Evolutionary conservation across 2,113 vertebrate genomes (phyloP), one percentile per base, ranked within the genome.

Genomic region (Tachycineta bicolor): DNA sequence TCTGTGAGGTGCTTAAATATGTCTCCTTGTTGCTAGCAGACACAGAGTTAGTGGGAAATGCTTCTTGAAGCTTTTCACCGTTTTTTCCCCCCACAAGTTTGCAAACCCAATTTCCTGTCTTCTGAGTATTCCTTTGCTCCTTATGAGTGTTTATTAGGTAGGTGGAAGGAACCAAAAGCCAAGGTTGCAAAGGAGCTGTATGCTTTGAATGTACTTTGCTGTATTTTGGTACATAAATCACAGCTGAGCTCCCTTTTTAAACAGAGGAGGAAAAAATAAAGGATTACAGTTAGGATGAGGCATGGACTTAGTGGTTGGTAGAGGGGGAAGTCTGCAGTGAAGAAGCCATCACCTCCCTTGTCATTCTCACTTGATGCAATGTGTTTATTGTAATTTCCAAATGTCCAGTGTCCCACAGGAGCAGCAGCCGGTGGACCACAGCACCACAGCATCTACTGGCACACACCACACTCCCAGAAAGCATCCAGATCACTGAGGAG

Each of bases 1-100:
- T 93, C 83, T 47, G n/a, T 5, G 71, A 96, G 76, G 64, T 74
- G 68, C 55, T 93, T 73, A 81, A 83, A 71, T 81, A 59, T 83
- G 95, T 86, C 59, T 83, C 43, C 76, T 67, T 53, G 60, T 83
- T 83, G 31, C 76, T 64, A 55, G 80, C 71, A 71, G 43, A 58
- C 31, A 1, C 12, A 31, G n/a, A 11, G 64, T 14, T 86, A 43
- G 33, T 83, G 59, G 63, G 77, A 92, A 94, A 81, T 43, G 26
- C 53, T 94, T 46, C 52, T 89, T 71, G 44, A 39, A 91, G 80
- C 47, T 63, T 86, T 93, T 89, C 80, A 81, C 47, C 39, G 9
- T 74, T 91, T 46, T 50, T 7, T 0, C 2, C 31, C 55, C 31
- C 60, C 29, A 50, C 14, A 82, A 53, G 26, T 85, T 85, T 73